phyloP scores from a whole-genome alignment of 2,113 vertebrate genomes.

The Psettodes erumei region DNA sequence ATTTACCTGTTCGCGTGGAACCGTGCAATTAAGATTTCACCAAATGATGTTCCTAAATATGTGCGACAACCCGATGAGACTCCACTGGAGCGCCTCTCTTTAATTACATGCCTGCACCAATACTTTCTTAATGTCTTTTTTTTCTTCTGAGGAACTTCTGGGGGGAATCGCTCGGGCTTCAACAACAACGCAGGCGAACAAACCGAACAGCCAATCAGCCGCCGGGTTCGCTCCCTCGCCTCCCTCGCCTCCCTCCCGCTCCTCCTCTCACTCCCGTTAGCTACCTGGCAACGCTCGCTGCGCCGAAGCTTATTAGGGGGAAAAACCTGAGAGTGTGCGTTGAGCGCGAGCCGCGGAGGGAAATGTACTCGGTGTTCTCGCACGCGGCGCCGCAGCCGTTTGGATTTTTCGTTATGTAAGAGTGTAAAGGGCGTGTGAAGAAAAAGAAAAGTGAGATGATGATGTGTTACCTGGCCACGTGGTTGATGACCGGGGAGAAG shows the following conservation, averaged over 20 bases:
- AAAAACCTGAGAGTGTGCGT: conserved; percentile 43
- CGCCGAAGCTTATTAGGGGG: conserved; percentile 43
- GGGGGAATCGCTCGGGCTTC: no score
- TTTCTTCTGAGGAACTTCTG: no score
- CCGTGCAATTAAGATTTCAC: conserved; percentile 24
- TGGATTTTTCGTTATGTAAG: conserved; percentile 31
- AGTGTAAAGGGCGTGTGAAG: conserved; percentile 5
- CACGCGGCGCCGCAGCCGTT: no score
- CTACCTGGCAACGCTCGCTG: conserved; percentile 47
- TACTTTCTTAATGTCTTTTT: conserved; percentile 19
- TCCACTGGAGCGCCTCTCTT: conserved; percentile 16
- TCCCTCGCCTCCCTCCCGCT: background rate
- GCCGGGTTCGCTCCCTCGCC: conserved; percentile 1
- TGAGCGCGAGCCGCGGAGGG: conserved; percentile 17
- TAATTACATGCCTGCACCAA: conserved; percentile 48
- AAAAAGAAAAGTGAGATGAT: background rate
- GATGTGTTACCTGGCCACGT: conserved; percentile 91
- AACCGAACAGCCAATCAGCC: conserved; percentile 59
- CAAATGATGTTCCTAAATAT: conserved; percentile 33
- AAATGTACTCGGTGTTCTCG: conserved; percentile 36
- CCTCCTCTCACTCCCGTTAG: conserved; percentile 17
- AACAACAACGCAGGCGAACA: background rate
- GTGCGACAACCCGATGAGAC: conserved; percentile 38
- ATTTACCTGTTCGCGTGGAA: conserved; percentile 21
- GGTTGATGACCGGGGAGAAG: conserved; percentile 97